Evolutionary conservation across 1,140 invertebrate genomes (phyloP).

Genomic region (Drosophila paulistorum): DNA sequence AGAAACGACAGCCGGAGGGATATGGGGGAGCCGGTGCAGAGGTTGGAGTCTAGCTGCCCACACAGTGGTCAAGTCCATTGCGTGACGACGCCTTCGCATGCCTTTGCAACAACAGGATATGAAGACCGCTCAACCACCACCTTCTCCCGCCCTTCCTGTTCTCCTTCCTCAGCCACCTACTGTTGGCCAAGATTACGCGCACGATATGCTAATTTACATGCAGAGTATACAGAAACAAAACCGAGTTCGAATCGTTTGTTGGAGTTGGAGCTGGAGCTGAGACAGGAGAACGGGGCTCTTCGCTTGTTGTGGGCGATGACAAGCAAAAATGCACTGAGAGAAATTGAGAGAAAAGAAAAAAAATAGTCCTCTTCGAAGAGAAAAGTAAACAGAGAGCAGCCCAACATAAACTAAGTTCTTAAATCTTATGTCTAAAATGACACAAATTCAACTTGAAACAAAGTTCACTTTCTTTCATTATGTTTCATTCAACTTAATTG

Average conservation of each 20-base stretch:
- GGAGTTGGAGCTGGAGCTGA: conserved; percentile 42
- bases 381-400: too few species aligned
- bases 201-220: conserved; percentile 81
- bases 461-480: too few species aligned
- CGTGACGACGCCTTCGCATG: conserved; percentile 79
- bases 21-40: neutral
- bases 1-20: neutral
- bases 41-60: conserved; percentile 54
- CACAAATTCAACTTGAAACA: too few species aligned
- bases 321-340: neutral
- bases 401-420: too few species aligned
- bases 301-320: conserved; percentile 18
- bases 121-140: conserved; percentile 11
- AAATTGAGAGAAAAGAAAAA: neutral
- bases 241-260: conserved; percentile 6
- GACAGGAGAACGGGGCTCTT: conserved; percentile 15
- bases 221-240: conserved; percentile 38
- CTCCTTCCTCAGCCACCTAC: conserved; percentile 31
- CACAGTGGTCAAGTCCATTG: conserved; percentile 72
- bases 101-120: conserved; percentile 68
- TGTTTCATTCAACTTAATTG: too few species aligned
- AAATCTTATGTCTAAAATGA: too few species aligned
- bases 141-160: neutral
- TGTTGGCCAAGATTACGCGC: conserved; percentile 76
- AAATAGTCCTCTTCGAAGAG: too few species aligned